These are phyloP conservation scores for Parochlus steinenii DNA, from an alignment of 2,888 invertebrate species.

Conservation along the genomic window DNA sequence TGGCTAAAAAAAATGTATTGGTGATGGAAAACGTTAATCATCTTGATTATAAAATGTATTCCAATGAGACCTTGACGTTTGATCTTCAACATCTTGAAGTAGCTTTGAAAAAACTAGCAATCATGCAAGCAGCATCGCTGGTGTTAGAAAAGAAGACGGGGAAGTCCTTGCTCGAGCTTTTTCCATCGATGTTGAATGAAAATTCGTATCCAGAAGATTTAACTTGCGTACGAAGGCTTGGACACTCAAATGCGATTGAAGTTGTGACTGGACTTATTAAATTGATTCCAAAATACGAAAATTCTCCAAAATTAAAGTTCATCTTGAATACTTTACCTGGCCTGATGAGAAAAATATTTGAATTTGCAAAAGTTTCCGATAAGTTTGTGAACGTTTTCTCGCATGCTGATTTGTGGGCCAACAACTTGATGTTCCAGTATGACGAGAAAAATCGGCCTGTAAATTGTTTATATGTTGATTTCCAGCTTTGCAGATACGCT, in stretches of 20 bases:
- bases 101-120: constrained; percentile 22
- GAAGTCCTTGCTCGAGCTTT: constrained; percentile 19
- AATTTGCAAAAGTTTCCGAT: constrained; percentile 23
- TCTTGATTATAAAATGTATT: constrained; percentile 20
- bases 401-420: constrained; percentile 33
- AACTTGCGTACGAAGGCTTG: constrained; percentile 20
- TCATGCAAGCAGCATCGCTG: constrained; percentile 26
- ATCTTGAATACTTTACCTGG: constrained; percentile 20
- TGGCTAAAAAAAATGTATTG: constrained; percentile 20
- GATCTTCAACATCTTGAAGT: constrained; percentile 20
- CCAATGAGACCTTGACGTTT: constrained; percentile 20
- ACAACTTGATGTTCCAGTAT: constrained; percentile 29
- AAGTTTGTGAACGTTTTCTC: constrained; percentile 28
- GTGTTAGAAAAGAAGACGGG: constrained; percentile 24
- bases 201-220: constrained; percentile 24
- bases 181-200: constrained; percentile 23
- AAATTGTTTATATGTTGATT: constrained; percentile 49
- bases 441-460: constrained; percentile 29
- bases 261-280: constrained; percentile 23
- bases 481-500: constrained; percentile 45
- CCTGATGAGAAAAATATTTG: constrained; percentile 21
- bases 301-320: constrained; percentile 16
- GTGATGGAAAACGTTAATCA: constrained; percentile 28
- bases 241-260: constrained; percentile 21
- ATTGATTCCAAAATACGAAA: constrained; percentile 22